Evolutionary conservation across 30 jellyfish, hydroid and myxozoan species (phyloP), one percentile per base, ranked within the genome.

Genomic region (Hydra vulgaris): DNA sequence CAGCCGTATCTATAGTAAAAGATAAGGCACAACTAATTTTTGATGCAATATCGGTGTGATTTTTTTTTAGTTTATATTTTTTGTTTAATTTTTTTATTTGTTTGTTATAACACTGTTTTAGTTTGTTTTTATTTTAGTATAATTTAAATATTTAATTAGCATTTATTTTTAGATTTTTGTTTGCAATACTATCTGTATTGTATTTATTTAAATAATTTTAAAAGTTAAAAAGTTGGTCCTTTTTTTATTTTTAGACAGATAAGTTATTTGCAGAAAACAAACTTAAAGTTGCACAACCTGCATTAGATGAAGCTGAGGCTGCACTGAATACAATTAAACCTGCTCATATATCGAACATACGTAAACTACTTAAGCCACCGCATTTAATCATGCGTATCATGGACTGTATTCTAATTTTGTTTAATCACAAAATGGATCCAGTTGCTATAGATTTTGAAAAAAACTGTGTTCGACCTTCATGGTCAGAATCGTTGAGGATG

Each of bases 231-330:
- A 40, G 5, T 40, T 40, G 61, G 53, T 12, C 17, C 22, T 20
- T 17, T 22, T 16, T 19, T 20, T 27, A 7, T 24, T 18, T 20
- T 12, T 76, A 89, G 96, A 88, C 78, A 27, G 96, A 89, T 78
- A 89, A 89, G 27, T 66, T 52, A 23, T 75, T 83, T 27, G 96
- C 96, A 17, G 95, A 84, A 70, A 79, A 53, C 77, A 89, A 89
- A 74, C 81, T 89, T n/a, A 88, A 89, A 70, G 96, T 89, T 22
- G 96, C 96, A 7, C 84, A 84, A 77, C 96, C 96, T 3, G 96
- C 96, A 17, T 88, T 89, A 1, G 95, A 88, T 21, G 96, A 89
- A 67, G 96, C 96, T 0, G 96, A 89, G 77, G 85, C 96, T 0
- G 96, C 96, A 52, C 83, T 89, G 18, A 73, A 23, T 73, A 88